These are phyloP conservation scores for Thysanoteuthis rhombus DNA, from an alignment of 2,888 invertebrate species.

Conservation along the genomic window DNA sequence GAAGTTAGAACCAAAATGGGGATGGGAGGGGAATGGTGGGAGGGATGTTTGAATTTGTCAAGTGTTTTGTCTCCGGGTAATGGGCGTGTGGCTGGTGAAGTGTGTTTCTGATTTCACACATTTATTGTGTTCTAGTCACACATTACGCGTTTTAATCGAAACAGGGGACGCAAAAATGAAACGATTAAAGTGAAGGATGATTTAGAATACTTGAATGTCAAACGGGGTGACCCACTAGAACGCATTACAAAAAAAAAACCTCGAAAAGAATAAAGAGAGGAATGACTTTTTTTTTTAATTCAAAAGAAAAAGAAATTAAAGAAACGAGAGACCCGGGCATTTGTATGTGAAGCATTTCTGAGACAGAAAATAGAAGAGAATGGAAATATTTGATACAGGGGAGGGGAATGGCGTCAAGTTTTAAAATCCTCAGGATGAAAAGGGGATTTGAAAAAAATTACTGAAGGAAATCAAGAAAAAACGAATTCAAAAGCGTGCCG, in stretches of 20 bases:
- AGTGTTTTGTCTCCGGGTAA: background rate
- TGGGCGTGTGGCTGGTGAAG: background rate
- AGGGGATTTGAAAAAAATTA: background rate
- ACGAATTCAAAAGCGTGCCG: background rate
- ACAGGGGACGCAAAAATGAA: background rate
- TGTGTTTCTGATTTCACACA: background rate
- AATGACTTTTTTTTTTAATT: background rate
- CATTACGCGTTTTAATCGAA: background rate
- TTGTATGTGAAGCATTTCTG: background rate
- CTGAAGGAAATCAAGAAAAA: background rate
- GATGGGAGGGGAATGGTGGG: background rate
- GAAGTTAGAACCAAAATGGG: no score
- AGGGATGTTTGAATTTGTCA: background rate
- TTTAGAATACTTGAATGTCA: background rate
- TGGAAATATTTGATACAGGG: background rate
- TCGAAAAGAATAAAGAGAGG: background rate
- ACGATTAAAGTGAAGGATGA: background rate
- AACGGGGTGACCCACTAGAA: background rate
- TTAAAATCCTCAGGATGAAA: background rate
- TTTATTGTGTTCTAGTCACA: background rate
- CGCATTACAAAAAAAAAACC: background rate
- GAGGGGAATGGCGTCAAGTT: background rate
- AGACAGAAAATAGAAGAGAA: background rate
- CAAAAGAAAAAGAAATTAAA: background rate
- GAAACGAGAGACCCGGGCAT: background rate